Percentiles rank a stretch among this genome's conserved stretches.
These are phyloP conservation scores for Notodonta dromedarius DNA, from an alignment of 2,888 invertebrate genomes.

Conservation along the genomic window DNA sequence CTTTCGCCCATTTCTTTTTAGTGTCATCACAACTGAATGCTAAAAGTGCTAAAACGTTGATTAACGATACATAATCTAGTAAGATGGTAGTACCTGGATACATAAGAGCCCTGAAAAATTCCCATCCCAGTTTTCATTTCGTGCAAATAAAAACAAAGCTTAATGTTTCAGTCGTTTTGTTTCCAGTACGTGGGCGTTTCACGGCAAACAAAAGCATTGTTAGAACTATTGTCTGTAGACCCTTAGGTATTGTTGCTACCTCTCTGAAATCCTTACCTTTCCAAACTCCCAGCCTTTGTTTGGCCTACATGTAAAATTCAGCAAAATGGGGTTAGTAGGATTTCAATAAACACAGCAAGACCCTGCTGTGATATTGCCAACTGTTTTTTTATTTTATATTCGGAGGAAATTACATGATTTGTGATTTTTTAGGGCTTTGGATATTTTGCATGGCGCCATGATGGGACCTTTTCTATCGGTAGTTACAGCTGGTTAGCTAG, in stretches of 20 bases:
- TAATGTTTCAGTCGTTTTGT: not conserved
- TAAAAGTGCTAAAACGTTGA: too few species aligned
- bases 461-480: too few species aligned
- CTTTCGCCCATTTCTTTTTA: too few species aligned
- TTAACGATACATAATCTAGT: too few species aligned
- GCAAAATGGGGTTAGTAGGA: not conserved
- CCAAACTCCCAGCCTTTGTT: not conserved
- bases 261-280: not conserved
- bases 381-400: too few species aligned
- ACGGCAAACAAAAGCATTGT: not conserved
- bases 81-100: not conserved
- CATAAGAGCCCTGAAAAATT: not conserved
- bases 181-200: not conserved
- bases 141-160: not conserved
- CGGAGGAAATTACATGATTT: too few species aligned
- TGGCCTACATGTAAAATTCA: not conserved
- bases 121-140: not conserved
- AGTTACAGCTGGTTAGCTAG: too few species aligned
- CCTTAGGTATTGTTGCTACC: not conserved
- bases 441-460: too few species aligned
- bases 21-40: too few species aligned
- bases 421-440: too few species aligned
- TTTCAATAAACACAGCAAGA: constrained; percentile 11
- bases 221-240: not conserved
- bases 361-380: constrained; percentile 14